Percentiles rank a stretch among this genome's conserved stretches.
phyloP scores from a whole-genome alignment of 1,140 invertebrate genomes.

The Trissolcus basalis region DNA sequence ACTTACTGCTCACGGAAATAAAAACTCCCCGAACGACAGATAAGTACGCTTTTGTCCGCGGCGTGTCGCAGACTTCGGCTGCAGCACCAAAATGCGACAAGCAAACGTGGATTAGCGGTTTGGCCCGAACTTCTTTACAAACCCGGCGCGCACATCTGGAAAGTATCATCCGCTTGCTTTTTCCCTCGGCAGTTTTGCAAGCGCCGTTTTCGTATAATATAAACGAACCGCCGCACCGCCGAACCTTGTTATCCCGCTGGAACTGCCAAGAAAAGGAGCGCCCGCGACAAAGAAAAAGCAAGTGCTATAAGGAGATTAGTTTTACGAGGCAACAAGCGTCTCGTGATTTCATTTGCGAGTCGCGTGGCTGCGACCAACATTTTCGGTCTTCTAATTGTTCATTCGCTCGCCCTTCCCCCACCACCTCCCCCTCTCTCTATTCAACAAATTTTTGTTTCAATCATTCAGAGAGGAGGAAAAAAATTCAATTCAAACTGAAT shows the following conservation, averaged over 20 bases:
- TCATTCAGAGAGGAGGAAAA: not conserved
- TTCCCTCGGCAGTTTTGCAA: conserved; percentile 24
- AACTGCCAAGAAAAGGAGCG: conserved; percentile 7
- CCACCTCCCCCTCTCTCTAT: too few relatives aligned
- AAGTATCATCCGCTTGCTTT: conserved; percentile 63
- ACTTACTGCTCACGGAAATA: conserved; percentile 30
- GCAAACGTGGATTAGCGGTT: conserved; percentile 69
- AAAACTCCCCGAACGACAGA: conserved; percentile 20
- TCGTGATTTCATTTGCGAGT: conserved; percentile 52
- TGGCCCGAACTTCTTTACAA: conserved; percentile 66
- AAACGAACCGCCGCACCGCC: conserved; percentile 49
- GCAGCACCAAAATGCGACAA: conserved; percentile 32
- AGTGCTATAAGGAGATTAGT: conserved; percentile 56
- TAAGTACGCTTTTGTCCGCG: conserved; percentile 41
- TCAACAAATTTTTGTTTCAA: not conserved
- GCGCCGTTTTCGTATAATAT: conserved; percentile 56
- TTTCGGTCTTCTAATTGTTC: not conserved
- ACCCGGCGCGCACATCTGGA: conserved; percentile 68
- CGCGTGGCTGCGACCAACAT: conserved; percentile 35
- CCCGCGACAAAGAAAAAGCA: conserved; percentile 18
- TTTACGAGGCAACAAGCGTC: conserved; percentile 59
- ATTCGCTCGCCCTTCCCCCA: not conserved
- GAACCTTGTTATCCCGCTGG: conserved; percentile 51
- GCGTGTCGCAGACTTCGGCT: conserved; percentile 17
- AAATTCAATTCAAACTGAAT: too few relatives aligned